These are phyloP conservation scores for Halichoeres trimaculatus DNA, from an alignment of 2,113 vertebrate genomes.

Conservation along the genomic window DNA sequence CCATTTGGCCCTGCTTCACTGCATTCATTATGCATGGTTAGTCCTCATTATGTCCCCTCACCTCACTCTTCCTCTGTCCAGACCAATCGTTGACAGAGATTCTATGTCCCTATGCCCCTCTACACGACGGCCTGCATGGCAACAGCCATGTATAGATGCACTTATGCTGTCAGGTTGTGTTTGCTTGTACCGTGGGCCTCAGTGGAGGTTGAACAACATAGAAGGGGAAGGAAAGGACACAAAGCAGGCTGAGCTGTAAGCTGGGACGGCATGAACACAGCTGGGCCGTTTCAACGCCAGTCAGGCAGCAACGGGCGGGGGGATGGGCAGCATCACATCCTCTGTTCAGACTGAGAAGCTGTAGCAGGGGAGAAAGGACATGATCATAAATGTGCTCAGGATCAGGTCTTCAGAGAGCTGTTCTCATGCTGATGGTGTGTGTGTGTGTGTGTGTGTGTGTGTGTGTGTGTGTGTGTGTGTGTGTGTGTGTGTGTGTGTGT, in stretches of 20 bases:
- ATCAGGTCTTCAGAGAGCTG: too few species aligned
- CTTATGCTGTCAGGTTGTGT: conserved; percentile 53
- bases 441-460: conserved; percentile 3
- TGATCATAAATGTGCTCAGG: conserved; percentile 10
- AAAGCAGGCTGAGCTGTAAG: conserved; percentile 52
- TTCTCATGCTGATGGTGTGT: neutral
- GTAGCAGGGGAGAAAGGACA: conserved; percentile 11
- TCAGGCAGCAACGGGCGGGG: conserved; percentile 51
- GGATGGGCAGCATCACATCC: conserved; percentile 30
- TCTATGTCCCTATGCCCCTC: neutral
- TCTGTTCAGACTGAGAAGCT: conserved; percentile 8
- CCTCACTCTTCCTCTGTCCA: conserved; percentile 14
- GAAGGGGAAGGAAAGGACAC: conserved; percentile 40
- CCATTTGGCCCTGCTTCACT: conserved; percentile 22
- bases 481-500: conserved; percentile 7
- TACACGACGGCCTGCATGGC: conserved; percentile 30
- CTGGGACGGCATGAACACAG: conserved; percentile 56
- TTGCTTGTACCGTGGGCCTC: conserved; percentile 30
- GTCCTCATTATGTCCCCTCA: conserved; percentile 11
- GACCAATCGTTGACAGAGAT: conserved; percentile 42
- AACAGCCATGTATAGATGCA: conserved; percentile 51
- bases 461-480: conserved; percentile 9
- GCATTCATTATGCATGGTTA: neutral
- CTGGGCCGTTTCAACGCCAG: conserved; percentile 59
- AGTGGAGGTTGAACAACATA: conserved; percentile 26